These are phyloP conservation scores for Romanogobio albipinnatus DNA, from an alignment of 2,113 vertebrate species.

Conservation along the genomic window DNA sequence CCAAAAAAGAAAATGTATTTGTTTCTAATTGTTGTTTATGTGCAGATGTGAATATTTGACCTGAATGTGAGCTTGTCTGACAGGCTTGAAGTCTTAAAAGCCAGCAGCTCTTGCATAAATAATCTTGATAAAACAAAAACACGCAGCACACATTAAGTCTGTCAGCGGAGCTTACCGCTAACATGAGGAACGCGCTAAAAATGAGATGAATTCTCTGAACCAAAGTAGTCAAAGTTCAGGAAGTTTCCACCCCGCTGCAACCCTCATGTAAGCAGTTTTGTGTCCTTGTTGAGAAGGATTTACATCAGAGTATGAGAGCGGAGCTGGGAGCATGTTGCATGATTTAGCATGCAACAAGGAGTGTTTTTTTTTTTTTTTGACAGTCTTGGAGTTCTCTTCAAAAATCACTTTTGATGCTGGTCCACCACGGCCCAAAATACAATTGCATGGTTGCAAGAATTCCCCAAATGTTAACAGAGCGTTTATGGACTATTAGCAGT, in stretches of 20 bases:
- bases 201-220: background rate
- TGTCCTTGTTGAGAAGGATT: constrained; percentile 12
- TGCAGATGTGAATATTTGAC: background rate
- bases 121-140: constrained; percentile 24
- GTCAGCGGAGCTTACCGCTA: constrained; percentile 1
- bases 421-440: too few relatives aligned
- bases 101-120: constrained; percentile 41
- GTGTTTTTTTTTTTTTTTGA: background rate
- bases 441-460: too few relatives aligned
- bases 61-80: constrained; percentile 24
- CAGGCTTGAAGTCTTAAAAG: constrained; percentile 37
- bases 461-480: background rate
- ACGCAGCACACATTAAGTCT: background rate
- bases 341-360: background rate
- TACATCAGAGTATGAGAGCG: background rate
- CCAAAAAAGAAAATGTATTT: background rate
- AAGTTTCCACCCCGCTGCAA: constrained; percentile 22
- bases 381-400: background rate
- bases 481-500: too few relatives aligned
- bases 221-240: constrained; percentile 8
- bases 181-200: background rate
- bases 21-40: background rate
- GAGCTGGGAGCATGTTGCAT: background rate
- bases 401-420: background rate
- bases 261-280: constrained; percentile 20